These are phyloP conservation scores for Menidia menidia DNA, from an alignment of 2,797 vertebrate genomes.

Conservation along the genomic window DNA sequence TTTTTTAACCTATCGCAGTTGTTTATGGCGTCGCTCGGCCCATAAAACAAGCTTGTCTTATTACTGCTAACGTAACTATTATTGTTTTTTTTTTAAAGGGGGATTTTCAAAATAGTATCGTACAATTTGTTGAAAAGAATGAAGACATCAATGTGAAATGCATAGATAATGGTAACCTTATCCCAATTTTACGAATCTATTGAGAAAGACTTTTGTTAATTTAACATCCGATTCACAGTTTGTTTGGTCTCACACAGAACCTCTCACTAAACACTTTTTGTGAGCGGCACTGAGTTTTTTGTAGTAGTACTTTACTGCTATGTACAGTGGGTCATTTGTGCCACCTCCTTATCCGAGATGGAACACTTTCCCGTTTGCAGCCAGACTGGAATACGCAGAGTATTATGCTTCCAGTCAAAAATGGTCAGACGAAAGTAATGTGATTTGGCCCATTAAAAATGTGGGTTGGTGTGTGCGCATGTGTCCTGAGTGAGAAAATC, in stretches of 20 bases:
- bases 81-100: background rate
- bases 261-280: background rate
- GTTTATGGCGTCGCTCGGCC: background rate
- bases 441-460: slow-evolving; percentile 67
- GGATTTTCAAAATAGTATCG: background rate
- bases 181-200: background rate
- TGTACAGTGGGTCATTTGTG: background rate
- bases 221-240: background rate
- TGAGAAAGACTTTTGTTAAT: background rate
- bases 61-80: background rate
- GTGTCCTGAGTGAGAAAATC: slow-evolving; percentile 32
- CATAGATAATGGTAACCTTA: background rate
- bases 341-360: slow-evolving; percentile 15
- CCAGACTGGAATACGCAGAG: slow-evolving; percentile 43
- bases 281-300: background rate
- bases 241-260: background rate
- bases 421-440: slow-evolving; percentile 71
- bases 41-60: background rate
- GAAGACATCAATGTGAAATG: background rate
- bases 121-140: background rate
- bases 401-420: slow-evolving; percentile 63
- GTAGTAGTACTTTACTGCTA: background rate
- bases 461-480: slow-evolving; percentile 21
- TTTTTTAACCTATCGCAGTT: background rate
- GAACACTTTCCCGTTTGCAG: background rate